Evolutionary conservation across 2,888 invertebrate species (phyloP), one percentile per base, ranked within the genome.

Genomic region (Hyppa rectilinea): DNA sequence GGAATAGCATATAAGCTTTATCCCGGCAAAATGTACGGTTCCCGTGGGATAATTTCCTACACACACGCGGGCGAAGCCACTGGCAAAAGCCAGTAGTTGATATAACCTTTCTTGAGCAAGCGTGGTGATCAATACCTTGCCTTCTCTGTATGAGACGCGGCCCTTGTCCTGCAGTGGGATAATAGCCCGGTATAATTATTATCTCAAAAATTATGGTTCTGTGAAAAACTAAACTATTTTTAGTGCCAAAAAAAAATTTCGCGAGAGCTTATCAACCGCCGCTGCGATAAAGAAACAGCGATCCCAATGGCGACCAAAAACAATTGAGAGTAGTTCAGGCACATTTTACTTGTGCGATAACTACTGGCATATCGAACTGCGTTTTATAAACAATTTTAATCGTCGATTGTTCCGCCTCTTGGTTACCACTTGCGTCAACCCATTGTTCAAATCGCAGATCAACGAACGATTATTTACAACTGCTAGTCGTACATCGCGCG

Each of bases 341-440:
- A 84, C 78, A 80, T 83, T 85, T 74, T 75, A 74, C 76, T 78
- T 73, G 75, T 17, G 80, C 90, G 92, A 91, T 92, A 91, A 91
- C 90, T 87, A 83, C 87, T 78, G 79, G 84, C 89, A 87, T 91
- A 93, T 92, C 92, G 91, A 87, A 85, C 85, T 82, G 85, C 89
- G 88, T 90, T 93, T 93, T 91, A 93, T 93, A 94, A 95, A 94
- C 95, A 94, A 89, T 91, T 92, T 93, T 93, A 93, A 93, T 93
- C 91, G 90, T 74, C 91, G 91, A 95, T 95, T 95, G 95, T 95
- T 94, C 91, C 90, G 90, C 87, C 88, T 89, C 88, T 88, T 88
- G 86, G 89, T 87, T 86, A 88, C 89, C 88, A 88, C 88, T 90
- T 91, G 89, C 92, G 90, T 91, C 91, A 89, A 85, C 73, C 91